Evolutionary conservation across 2,113 vertebrate species (phyloP).

Genomic region (Triplophysa tibetana): DNA sequence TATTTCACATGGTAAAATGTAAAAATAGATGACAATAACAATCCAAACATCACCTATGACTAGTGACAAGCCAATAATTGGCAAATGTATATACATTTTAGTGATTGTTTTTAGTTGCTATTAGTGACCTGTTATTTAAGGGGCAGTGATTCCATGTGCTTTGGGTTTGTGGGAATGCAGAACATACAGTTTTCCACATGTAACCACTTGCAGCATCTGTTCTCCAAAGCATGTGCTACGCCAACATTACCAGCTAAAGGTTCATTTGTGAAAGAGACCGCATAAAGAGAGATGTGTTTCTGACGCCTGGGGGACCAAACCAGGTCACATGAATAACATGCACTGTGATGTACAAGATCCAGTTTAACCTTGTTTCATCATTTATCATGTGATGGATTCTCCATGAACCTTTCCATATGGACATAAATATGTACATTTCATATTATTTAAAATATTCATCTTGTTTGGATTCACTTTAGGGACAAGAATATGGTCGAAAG

Average conservation of each 20-base stretch:
- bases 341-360: neutral
- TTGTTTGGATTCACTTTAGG: too few relatives aligned
- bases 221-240: neutral
- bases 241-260: neutral
- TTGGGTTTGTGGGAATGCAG: neutral
- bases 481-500: too few relatives aligned
- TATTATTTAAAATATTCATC: neutral
- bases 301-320: neutral
- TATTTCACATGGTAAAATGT: too few relatives aligned
- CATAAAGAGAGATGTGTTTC: slow-evolving; percentile 31
- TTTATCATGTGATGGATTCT: slow-evolving; percentile 1
- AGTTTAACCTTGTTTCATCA: neutral
- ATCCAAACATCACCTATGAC: too few relatives aligned
- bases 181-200: neutral
- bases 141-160: too few relatives aligned
- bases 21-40: too few relatives aligned
- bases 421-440: neutral
- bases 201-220: neutral
- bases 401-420: neutral
- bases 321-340: slow-evolving; percentile 18
- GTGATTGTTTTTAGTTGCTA: too few relatives aligned
- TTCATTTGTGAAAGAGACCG: neutral
- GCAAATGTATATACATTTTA: too few relatives aligned
- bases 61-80: too few relatives aligned
- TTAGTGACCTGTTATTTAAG: too few relatives aligned